Evolutionary conservation across 2,113 vertebrate species (phyloP).

Genomic region (Pandion haliaetus): DNA sequence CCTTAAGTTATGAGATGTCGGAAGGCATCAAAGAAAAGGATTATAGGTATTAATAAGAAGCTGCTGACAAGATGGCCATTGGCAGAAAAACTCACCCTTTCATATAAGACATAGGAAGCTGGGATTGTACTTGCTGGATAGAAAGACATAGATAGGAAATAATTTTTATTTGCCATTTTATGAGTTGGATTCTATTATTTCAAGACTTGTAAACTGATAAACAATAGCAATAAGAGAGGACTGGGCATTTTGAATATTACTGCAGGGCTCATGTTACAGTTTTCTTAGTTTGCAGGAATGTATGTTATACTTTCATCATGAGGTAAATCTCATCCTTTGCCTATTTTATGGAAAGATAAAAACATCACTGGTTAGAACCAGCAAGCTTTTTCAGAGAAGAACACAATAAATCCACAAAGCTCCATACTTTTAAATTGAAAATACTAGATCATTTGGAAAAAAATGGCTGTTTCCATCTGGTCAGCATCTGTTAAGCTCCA

Average conservation of each 20-base stretch:
- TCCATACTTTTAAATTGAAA: not conserved
- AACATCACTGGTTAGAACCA: not conserved
- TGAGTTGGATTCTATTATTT: not conserved
- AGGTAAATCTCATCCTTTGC: not conserved
- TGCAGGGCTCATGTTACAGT: not conserved
- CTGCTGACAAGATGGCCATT: not conserved
- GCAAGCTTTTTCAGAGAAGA: not conserved
- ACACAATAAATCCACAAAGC: conserved; percentile 3
- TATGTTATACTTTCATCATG: not conserved
- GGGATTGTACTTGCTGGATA: not conserved
- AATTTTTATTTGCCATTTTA: conserved; percentile 7
- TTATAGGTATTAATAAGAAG: conserved; percentile 13
- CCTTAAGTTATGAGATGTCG: not conserved
- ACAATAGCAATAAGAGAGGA: not conserved
- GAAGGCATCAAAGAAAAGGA: not conserved
- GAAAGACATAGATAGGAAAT: not conserved
- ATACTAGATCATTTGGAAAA: not conserved
- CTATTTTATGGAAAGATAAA: conserved; percentile 35
- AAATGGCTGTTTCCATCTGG: not conserved
- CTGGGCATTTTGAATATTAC: not conserved
- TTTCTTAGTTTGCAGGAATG: not conserved
- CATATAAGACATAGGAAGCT: not conserved
- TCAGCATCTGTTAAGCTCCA: conserved; percentile 1
- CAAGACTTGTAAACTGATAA: not conserved
- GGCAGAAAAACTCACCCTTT: not conserved